A percentile compares a stretch with the other conserved stretches of the same genome.
Conservation (phyloP, 2,888 invertebrate genomes). For the Tyria jacobaeae region DNA sequence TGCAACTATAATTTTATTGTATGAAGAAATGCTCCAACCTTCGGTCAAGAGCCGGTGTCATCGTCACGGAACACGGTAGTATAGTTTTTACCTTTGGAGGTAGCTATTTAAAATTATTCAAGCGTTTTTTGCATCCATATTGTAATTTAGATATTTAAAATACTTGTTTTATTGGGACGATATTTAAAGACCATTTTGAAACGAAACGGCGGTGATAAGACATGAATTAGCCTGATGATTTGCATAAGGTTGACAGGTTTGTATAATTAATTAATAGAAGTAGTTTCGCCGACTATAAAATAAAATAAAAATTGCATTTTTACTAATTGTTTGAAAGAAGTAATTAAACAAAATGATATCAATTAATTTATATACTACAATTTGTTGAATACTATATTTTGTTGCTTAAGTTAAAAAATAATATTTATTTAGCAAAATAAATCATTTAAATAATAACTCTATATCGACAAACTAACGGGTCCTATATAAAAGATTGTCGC, state of each 20-base stretch:
- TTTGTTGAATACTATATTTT: background rate
- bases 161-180: background rate
- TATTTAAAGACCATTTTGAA: background rate
- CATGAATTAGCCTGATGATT: background rate
- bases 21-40: conserved; percentile 16
- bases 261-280: no score
- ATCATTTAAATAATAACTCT: background rate
- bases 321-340: background rate
- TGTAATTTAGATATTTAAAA: background rate
- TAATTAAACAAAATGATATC: background rate
- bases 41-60: conserved; percentile 40
- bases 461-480: no score
- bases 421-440: background rate
- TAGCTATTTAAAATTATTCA: background rate
- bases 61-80: conserved; percentile 26
- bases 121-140: background rate
- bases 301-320: background rate
- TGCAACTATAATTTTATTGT: conserved; percentile 14
- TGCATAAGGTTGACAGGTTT: no score
- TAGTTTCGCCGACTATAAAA: background rate
- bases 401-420: background rate
- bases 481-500: background rate
- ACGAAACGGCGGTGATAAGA: background rate
- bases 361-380: no score
- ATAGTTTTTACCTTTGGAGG: background rate